These are phyloP conservation scores for Valencia hispanica DNA, from an alignment of 2,797 vertebrate species.

Conservation along the genomic window DNA sequence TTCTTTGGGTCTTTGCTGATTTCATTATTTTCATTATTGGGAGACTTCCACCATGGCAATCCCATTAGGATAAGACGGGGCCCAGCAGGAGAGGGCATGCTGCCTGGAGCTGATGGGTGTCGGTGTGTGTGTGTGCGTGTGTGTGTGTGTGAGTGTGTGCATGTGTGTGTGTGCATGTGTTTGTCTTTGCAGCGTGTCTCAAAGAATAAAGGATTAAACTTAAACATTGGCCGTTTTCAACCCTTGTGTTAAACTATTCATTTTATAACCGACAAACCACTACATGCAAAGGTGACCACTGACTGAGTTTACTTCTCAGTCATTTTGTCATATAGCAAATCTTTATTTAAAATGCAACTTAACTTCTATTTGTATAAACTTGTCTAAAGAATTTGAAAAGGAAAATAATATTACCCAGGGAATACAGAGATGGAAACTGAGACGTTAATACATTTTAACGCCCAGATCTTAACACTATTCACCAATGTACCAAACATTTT, in stretches of 20 bases:
- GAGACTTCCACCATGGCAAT: slow-evolving; percentile 77
- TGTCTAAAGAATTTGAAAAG: no score
- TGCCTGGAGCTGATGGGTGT: slow-evolving; percentile 52
- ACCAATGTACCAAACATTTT: no score
- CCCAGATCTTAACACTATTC: no score
- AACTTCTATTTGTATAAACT: no score
- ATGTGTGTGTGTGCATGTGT: slow-evolving; percentile 33
- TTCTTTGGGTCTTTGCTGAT: slow-evolving; percentile 72
- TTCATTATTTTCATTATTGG: slow-evolving; percentile 78
- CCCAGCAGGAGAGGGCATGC: slow-evolving; percentile 67
- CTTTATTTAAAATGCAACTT: no score
- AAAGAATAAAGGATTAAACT: slow-evolving; percentile 8
- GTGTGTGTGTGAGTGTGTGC: slow-evolving; percentile 12
- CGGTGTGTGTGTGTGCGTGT: slow-evolving; percentile 35
- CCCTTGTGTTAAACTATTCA: not conserved
- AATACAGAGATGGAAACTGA: no score
- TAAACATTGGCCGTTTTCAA: slow-evolving; percentile 26
- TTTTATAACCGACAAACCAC: not conserved
- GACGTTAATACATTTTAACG: no score
- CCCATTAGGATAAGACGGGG: slow-evolving; percentile 76
- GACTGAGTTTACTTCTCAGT: not conserved
- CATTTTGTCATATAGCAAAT: not conserved
- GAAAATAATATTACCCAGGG: no score
- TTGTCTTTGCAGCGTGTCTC: not conserved
- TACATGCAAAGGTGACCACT: not conserved